Evolutionary conservation across 2,888 invertebrate genomes (phyloP), one percentile per base, ranked within the genome.

Genomic region (Stenichneumon culpator): DNA sequence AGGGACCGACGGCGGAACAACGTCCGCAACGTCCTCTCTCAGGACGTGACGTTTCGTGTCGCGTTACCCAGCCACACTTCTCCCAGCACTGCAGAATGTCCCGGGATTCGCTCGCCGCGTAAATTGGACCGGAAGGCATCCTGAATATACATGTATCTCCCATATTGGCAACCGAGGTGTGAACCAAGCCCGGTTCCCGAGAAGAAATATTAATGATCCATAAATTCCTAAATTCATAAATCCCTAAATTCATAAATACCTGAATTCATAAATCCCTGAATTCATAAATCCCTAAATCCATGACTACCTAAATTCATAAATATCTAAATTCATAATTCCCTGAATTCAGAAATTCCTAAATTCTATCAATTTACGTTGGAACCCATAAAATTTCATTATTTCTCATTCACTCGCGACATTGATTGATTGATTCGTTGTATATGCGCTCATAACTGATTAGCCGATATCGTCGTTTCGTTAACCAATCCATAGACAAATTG

Each of bases 11-110:
- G 44, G 39, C 67, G 52, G 25, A 84, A 79, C 79, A 82, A 75
- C 79, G 54, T 74, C 69, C 67, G 28, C 47, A 82, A 79, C 79
- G 75, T 85, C 75, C 79, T 63, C 32, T 60, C 68, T 44, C 54
- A 57, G 73, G 73, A 84, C 70, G 65, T 72, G 82, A 79, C 82
- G 70, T 85, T 82, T 79, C 79, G 67, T 68, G 68, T 73, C 79
- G 67, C 75, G 72, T 82, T 82, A 39, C 70, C 54, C 36, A 63
- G 63, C 60, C 63, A 68, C 50, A 25, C 63, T 60, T 65, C 52
- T 67, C 72, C 22, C 67, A 44, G 65, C 54, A 65, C 54, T 63
- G 47, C 79, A 39, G 75, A 19, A 77, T 60, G 78, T 81, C 75
- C 68, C 19, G 47, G 36, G 65, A 82, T 82, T 82, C 75, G n/a